phyloP scores from a whole-genome alignment of 2,888 invertebrate species.

The Mythimna loreyi region DNA sequence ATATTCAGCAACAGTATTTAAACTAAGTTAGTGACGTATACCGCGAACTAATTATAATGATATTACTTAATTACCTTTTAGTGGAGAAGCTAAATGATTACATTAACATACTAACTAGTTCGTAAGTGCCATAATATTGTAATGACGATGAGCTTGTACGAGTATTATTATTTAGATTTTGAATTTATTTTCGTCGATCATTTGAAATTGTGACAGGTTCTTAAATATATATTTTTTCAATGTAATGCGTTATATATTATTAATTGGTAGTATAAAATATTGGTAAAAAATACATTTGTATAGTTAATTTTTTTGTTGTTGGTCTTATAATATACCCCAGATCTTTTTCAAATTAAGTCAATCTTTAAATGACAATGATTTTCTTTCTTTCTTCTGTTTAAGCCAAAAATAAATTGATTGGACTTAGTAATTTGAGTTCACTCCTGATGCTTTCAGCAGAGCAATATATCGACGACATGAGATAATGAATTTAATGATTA shows the following conservation, averaged over 20 bases:
- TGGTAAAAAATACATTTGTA: background rate
- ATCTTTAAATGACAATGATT: background rate
- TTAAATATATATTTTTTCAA: background rate
- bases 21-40: conserved; percentile 21
- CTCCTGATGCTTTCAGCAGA: conserved; percentile 1
- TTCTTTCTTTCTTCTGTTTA: too few relatives aligned
- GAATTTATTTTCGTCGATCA: background rate
- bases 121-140: conserved; percentile 60
- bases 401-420: too few relatives aligned
- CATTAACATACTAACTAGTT: conserved; percentile 54
- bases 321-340: background rate
- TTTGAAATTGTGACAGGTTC: background rate
- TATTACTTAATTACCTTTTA: conserved; percentile 22
- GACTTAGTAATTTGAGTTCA: background rate
- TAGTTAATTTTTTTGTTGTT: background rate
- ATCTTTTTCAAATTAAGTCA: background rate
- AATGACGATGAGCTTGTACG: conserved; percentile 10
- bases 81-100: conserved; percentile 38
- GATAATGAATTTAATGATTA: background rate
- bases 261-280: background rate
- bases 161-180: conserved; percentile 1
- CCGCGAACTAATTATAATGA: conserved; percentile 29
- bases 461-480: conserved; percentile 4
- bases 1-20: conserved; percentile 4
- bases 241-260: background rate